Base-by-base conservation (phyloP, 2,113 vertebrate genomes). In the Centropus bengalensis region DNA sequence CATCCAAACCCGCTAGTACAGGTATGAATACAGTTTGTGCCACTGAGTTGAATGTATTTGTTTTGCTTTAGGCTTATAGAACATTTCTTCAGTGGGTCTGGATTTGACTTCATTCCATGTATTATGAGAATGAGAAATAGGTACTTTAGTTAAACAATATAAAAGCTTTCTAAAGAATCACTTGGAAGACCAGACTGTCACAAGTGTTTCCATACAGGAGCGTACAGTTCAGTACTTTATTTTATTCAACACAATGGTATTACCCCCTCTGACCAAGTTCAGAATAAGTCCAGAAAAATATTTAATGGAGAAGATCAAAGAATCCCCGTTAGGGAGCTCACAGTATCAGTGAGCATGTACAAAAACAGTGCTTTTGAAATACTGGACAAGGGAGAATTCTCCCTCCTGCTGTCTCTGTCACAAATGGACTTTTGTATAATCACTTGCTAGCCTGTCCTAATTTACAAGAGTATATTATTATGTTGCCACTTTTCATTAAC, bases 1-100 rank as follows among this genome's bases (percentile, higher is more conserved):
- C 96, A 55, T 98, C 98, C 85, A 99, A 99, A 94, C 98, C 99
- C 89, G 96, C 97, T 96, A 99, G 96, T 97, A 97, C 99, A 99
- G 98, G 98, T 98, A 98, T 22, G 97, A 60, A 52, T 51, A 74
- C 32, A 69, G 30, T 94, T 54, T 91, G 86, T 52, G 4, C 42
- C 18, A 7, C 32, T 60, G 8, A 36, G 17, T 56, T 33, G 42
- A 42, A 49, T 76, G 68, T 56, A 44, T 95, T 82, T 91, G 47
- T 45, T 71, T 93, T 87, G 30, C 42, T 82, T 3, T 71, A 19
- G 62, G 12, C 59, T 78, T 92, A 28, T 38, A 12, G 78, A 70
- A 49, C 19, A 27, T 74, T 52, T 88, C 69, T 73, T 86, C 54
- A 44, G 0, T 70, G 52, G 21, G 28, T 64, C 92, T 91, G n/a